phyloP scores from a whole-genome alignment of 2,113 vertebrate species.

The Carollia perspicillata region DNA sequence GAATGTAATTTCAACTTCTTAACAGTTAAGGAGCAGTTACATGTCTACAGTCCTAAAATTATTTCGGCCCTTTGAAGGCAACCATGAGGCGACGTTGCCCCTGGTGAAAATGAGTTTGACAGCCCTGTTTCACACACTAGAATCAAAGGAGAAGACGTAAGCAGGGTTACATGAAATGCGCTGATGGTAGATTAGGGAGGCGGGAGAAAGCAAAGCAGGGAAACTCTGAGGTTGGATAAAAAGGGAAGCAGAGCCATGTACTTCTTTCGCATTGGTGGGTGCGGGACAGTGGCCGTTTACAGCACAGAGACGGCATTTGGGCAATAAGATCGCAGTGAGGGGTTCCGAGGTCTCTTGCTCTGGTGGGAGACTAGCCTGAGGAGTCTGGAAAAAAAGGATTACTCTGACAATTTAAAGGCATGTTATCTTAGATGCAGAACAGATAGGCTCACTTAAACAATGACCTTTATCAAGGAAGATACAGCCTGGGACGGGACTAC shows the following conservation, averaged over 20 bases:
- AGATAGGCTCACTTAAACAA: background rate
- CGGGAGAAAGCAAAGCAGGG: background rate
- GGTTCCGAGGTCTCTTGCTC: background rate
- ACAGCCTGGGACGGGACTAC: background rate
- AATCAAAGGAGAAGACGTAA: background rate
- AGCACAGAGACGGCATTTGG: background rate
- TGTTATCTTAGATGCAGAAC: background rate
- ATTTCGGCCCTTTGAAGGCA: too few species aligned
- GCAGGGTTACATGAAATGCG: background rate
- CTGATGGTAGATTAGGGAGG: background rate
- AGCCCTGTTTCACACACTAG: too few species aligned
- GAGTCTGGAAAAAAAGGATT: background rate
- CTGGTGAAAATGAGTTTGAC: too few species aligned
- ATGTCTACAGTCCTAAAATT: too few species aligned
- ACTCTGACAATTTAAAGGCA: background rate
- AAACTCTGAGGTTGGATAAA: background rate
- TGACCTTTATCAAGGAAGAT: background rate
- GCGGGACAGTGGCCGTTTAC: background rate
- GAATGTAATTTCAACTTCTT: too few species aligned
- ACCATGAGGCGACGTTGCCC: too few species aligned
- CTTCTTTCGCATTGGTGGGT: background rate
- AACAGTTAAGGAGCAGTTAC: too few species aligned
- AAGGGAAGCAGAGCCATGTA: background rate
- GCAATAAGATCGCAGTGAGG: background rate
- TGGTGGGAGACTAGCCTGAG: background rate